Evolutionary conservation across 2,797 vertebrate genomes (phyloP).

Genomic region (Galagoides demidoff): DNA sequence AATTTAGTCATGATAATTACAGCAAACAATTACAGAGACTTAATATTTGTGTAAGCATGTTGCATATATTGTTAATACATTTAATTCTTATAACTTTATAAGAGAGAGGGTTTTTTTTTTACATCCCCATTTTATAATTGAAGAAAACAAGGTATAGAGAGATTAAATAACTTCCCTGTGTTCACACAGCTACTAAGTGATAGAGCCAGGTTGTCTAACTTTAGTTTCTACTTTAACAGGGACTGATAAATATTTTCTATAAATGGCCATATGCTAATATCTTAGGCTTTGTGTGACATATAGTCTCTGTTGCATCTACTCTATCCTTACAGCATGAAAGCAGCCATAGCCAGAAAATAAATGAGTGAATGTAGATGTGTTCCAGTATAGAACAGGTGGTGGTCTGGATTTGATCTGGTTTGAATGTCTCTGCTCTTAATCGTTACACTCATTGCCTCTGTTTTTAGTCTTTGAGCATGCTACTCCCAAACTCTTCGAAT

Average conservation of each 20-base stretch:
- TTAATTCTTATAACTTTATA: background rate
- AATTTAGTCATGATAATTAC: background rate
- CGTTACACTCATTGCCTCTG: background rate
- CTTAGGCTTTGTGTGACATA: background rate
- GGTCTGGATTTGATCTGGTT: background rate
- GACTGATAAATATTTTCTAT: background rate
- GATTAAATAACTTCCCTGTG: background rate
- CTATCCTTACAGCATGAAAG: background rate
- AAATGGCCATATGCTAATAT: background rate
- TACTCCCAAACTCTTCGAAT: background rate
- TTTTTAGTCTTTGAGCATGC: background rate
- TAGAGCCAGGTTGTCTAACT: background rate
- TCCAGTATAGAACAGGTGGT: background rate
- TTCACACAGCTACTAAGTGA: background rate
- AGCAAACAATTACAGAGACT: background rate
- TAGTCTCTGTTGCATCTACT: background rate
- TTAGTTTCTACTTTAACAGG: background rate
- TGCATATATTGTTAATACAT: background rate
- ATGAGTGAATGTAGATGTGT: background rate
- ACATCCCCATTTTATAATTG: background rate
- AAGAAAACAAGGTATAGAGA: background rate
- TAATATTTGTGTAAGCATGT: background rate
- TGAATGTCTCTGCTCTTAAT: background rate
- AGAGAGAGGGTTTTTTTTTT: background rate
- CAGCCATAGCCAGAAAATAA: background rate